Conservation (phyloP, 2,797 vertebrate genomes). For the Lutjanus argentimaculatus region DNA sequence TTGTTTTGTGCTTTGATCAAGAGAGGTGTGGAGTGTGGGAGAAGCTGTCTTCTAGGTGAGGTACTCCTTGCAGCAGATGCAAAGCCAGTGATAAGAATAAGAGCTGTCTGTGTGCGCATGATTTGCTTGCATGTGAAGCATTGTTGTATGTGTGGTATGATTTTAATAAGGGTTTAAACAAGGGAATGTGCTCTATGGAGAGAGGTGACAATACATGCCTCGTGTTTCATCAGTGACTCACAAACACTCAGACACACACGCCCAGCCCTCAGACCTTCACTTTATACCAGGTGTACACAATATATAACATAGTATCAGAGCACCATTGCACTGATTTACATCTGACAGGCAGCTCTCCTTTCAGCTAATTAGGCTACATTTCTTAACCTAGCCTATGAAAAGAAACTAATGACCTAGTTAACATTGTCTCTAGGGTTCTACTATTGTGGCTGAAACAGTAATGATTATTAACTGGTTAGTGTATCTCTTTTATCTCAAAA, state of each 20-base stretch:
- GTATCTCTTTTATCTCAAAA: constrained; percentile 6
- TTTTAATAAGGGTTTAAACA: constrained; percentile 30
- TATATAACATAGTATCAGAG: background rate
- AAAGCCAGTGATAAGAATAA: constrained; percentile 3
- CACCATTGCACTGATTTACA: constrained; percentile 21
- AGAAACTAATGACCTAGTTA: constrained; percentile 78
- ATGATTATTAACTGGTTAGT: constrained; percentile 41
- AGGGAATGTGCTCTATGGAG: constrained; percentile 1
- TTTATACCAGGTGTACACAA: background rate
- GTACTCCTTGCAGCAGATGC: constrained; percentile 12
- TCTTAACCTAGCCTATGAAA: constrained; percentile 72
- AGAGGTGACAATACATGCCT: constrained; percentile 13
- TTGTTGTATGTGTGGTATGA: constrained; percentile 2
- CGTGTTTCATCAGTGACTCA: constrained; percentile 16
- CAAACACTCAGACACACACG: constrained; percentile 2
- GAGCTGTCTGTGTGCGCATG: constrained; percentile 6
- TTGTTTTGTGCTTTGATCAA: constrained; percentile 46
- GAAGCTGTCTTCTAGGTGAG: constrained; percentile 16
- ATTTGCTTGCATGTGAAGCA: background rate
- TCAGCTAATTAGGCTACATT: constrained; percentile 73
- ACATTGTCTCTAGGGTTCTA: constrained; percentile 61
- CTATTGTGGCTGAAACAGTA: constrained; percentile 52
- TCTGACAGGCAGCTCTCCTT: constrained; percentile 38
- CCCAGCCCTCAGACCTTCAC: background rate
- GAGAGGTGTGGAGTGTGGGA: constrained; percentile 5